Percentiles rank a stretch among this genome's conserved stretches.
phyloP scores from a whole-genome alignment of 2,797 vertebrate genomes.

The Gymnopithys bicolor region DNA sequence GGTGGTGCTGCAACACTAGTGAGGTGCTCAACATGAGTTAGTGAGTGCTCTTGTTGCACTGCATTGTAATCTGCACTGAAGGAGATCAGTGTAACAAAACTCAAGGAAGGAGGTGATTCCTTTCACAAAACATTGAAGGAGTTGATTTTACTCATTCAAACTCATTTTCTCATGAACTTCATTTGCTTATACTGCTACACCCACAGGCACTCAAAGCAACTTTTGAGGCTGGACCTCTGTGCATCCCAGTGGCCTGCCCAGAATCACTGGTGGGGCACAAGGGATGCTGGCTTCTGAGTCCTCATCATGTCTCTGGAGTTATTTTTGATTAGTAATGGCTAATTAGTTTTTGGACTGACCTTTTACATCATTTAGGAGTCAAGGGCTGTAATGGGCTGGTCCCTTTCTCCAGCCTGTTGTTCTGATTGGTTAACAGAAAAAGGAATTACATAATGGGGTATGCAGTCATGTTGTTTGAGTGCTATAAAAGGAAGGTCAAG shows the following conservation, averaged over 20 bases:
- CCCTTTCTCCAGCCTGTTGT: neutral
- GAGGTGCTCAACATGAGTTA: neutral
- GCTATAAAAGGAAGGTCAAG: neutral
- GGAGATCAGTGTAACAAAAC: neutral
- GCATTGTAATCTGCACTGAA: neutral
- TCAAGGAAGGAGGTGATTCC: neutral
- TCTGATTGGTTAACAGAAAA: neutral
- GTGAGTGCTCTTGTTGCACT: neutral
- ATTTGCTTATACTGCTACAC: neutral
- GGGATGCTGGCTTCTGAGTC: neutral
- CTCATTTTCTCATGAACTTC: neutral
- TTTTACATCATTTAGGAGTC: neutral
- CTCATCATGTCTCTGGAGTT: neutral
- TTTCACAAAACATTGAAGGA: neutral
- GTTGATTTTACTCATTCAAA: neutral
- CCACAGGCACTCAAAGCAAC: neutral
- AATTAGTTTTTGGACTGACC: neutral
- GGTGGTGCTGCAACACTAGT: no score
- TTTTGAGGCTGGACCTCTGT: neutral
- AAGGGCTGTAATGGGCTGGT: neutral
- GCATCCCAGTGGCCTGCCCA: neutral
- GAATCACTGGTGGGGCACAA: neutral
- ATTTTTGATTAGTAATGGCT: neutral
- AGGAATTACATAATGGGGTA: neutral
- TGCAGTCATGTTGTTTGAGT: accelerated